Conservation (phyloP, 2,113 vertebrate genomes). For the Elgaria multicarinata region DNA sequence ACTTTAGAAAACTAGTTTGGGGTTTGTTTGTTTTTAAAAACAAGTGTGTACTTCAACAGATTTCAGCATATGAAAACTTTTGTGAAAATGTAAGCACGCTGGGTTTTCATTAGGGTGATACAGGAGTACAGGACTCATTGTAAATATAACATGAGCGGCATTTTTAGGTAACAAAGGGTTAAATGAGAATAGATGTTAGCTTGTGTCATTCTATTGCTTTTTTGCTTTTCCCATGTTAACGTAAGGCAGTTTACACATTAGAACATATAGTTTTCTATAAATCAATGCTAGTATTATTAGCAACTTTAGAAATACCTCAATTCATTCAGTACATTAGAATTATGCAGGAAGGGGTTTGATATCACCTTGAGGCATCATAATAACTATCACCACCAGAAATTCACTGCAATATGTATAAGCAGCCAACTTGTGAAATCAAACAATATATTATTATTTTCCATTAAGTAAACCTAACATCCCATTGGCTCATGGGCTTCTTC, state of each 20-base stretch:
- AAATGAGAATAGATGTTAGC: neutral
- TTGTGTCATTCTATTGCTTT: neutral
- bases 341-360: conserved; percentile 16
- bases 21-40: neutral
- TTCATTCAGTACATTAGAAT: neutral
- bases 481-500: neutral
- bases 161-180: neutral
- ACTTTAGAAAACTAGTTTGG: neutral
- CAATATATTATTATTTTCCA: neutral
- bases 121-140: neutral
- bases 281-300: neutral
- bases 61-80: neutral
- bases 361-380: neutral
- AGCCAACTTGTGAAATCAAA: neutral
- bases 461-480: neutral
- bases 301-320: neutral
- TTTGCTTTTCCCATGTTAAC: conserved; percentile 9
- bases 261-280: neutral
- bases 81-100: neutral
- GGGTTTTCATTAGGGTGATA: neutral
- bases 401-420: neutral
- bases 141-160: neutral
- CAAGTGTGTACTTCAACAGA: neutral
- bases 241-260: neutral
- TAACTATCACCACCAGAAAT: neutral